These are phyloP conservation scores for Rambutsinella grinnellia DNA, from an alignment of 2,888 invertebrate species.

Conservation along the genomic window DNA sequence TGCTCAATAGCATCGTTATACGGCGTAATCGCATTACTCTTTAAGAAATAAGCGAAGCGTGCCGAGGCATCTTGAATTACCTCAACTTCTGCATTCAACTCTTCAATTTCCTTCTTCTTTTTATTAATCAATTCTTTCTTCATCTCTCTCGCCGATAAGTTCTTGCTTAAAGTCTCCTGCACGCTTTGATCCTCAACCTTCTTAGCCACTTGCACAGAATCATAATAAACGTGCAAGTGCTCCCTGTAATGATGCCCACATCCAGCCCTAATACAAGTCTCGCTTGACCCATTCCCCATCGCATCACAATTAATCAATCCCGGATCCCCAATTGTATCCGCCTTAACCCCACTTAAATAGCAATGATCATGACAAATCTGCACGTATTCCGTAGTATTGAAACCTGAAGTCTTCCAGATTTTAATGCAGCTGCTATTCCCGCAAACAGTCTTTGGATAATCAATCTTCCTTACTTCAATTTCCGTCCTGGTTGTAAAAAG, in stretches of 20 bases:
- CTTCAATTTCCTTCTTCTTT: background rate
- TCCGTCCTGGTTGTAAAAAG: background rate
- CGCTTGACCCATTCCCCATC: constrained; percentile 4
- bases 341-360: background rate
- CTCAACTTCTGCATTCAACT: constrained; percentile 30
- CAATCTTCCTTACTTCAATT: background rate
- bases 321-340: constrained; percentile 7
- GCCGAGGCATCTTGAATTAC: constrained; percentile 18
- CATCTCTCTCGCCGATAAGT: background rate
- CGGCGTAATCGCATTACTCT: constrained; percentile 48
- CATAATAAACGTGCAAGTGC: constrained; percentile 46
- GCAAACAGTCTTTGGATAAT: constrained; percentile 42
- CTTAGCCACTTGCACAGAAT: constrained; percentile 9
- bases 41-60: constrained; percentile 42
- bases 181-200: constrained; percentile 15
- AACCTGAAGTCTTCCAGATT: too few relatives aligned
- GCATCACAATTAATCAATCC: constrained; percentile 22
- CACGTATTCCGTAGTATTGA: background rate
- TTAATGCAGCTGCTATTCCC: background rate
- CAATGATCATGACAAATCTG: constrained; percentile 38
- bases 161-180: background rate
- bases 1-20: constrained; percentile 51
- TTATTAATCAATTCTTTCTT: constrained; percentile 8
- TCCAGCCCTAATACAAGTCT: background rate
- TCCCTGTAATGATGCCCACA: constrained; percentile 33